Conservation (phyloP, 2,797 vertebrate species). For the Sebastes steindachneri region DNA sequence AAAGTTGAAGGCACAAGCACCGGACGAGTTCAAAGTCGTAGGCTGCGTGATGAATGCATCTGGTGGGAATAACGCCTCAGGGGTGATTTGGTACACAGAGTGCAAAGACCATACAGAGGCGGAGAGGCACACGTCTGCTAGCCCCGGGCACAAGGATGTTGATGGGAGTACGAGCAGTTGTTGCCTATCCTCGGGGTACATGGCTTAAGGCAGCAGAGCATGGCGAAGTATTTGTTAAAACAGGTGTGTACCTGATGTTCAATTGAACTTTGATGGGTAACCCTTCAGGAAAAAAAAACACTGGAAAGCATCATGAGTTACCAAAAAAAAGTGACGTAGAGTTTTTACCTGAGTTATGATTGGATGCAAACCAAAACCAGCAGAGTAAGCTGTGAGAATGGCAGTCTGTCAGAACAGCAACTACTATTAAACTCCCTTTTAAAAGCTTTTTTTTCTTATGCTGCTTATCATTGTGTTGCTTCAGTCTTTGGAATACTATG, state of each 20-base stretch:
- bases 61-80: constrained; percentile 24
- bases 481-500: constrained; percentile 73
- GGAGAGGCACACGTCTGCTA: constrained; percentile 21
- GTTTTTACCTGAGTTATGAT: not conserved
- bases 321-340: not conserved
- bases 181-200: constrained; percentile 26
- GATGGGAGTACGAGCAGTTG: constrained; percentile 31
- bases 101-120: constrained; percentile 19
- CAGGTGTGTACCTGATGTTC: not conserved
- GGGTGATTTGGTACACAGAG: constrained; percentile 13
- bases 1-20: constrained; percentile 21
- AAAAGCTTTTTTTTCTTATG: constrained; percentile 51
- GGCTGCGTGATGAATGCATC: constrained; percentile 16
- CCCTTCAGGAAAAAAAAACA: not conserved
- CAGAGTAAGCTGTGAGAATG: not conserved
- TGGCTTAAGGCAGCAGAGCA: constrained; percentile 35
- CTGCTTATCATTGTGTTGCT: constrained; percentile 64
- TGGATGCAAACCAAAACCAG: not conserved
- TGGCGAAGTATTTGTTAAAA: constrained; percentile 22
- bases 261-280: not conserved
- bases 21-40: constrained; percentile 23
- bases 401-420: not conserved
- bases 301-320: not conserved
- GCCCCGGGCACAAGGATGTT: constrained; percentile 16
- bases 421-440: constrained; percentile 17